Evolutionary conservation across 2,888 invertebrate species (phyloP), one percentile per base, ranked within the genome.

Genomic region (Calliphora vomitoria): DNA sequence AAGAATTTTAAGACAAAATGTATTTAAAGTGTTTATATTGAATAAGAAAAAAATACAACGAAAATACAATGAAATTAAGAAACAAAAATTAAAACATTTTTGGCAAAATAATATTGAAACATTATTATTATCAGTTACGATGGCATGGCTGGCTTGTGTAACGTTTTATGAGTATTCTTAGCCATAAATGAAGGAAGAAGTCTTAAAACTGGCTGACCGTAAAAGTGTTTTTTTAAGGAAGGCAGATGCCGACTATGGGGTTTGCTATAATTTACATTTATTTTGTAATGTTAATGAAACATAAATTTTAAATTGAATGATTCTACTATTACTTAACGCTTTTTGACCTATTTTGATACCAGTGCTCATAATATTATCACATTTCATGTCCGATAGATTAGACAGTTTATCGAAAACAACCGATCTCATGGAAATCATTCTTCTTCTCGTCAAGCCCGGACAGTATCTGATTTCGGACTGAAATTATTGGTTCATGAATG

Each of bases 161-260:
- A 78, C 47, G n/a, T 78, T 53, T 66, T 25, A 25, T 60, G 58
- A 47, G 58, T 58, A 41, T 81, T 81, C 55, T 41, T 81, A 35
- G 8, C 47, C 79, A 50, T 80, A 50, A 62, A 80, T 50, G 80
- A 71, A 80, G 44, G n/a, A 62, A 80, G 20, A 38, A 41, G 25
- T 53, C 6, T n/a, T 25, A 25, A 62, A 64, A 13, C 60, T 41
- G 25, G 20, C 18, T 60, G 50, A 38, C n/a, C 18, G 13, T 25
- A 31, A n/a, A 53, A 13, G 38, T 35, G n/a, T 31, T 4, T 13
- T 4, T 3, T 15, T 2, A 11, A 8, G 3, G 35, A 4, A 25
- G 25, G n/a, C 53, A 25, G 5, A 25, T 25, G 50, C 55, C 53
- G 64, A 41, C 81, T 53, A 11, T n/a, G 2, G 18, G 3, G 13